These are phyloP conservation scores for Brachionus sp. DNA, from an alignment of 1,140 invertebrate species.

Conservation along the genomic window DNA sequence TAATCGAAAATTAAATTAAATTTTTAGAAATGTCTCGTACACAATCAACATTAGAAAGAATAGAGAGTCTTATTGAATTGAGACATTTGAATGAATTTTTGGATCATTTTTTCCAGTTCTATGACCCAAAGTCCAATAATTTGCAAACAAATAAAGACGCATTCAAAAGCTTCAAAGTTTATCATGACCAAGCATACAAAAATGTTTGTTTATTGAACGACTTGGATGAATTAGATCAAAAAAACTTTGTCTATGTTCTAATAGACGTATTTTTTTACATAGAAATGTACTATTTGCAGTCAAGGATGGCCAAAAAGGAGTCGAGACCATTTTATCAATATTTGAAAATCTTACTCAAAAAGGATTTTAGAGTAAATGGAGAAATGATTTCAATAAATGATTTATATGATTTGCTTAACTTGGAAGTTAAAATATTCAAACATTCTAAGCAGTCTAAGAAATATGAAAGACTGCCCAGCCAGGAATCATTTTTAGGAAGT, in stretches of 20 bases:
- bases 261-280: constrained; percentile 14
- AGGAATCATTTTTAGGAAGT: background rate
- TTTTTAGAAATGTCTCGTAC: background rate
- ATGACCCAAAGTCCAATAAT: background rate
- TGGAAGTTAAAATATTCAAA: background rate
- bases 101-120: background rate
- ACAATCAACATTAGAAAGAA: background rate
- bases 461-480: background rate
- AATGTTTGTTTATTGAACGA: background rate
- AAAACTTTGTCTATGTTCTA: constrained; percentile 4
- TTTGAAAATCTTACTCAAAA: background rate
- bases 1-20: background rate
- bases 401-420: background rate
- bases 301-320: background rate
- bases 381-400: background rate
- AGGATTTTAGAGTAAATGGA: background rate
- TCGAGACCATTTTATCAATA: background rate
- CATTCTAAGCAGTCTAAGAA: background rate
- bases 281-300: background rate
- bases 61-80: background rate
- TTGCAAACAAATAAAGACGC: background rate
- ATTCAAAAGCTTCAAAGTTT: background rate
- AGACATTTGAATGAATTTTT: constrained; percentile 15
- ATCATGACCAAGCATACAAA: background rate
- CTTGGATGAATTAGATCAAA: background rate